Evolutionary conservation across 2,113 vertebrate species (phyloP).

Genomic region (Lophochroa leadbeateri): DNA sequence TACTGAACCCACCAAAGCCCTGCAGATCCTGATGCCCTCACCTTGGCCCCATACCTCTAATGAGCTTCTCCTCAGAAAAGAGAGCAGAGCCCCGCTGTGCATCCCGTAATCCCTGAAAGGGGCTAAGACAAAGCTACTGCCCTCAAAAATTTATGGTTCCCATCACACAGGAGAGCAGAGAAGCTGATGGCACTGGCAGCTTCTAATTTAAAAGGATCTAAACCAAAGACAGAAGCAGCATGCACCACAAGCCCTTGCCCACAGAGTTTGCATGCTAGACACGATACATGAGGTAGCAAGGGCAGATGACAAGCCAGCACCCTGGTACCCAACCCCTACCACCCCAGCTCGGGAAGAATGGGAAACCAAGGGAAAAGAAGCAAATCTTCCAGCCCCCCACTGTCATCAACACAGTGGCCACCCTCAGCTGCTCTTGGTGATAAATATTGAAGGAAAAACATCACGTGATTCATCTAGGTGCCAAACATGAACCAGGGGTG

Average conservation of each 20-base stretch:
- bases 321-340: background rate
- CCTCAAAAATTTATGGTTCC: background rate
- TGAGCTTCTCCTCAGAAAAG: fast-evolving
- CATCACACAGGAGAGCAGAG: background rate
- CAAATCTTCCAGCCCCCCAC: background rate
- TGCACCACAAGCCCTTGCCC: fast-evolving
- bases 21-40: background rate
- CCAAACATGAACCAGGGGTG: fast-evolving
- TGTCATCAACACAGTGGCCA: background rate
- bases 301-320: background rate
- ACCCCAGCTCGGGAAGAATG: background rate
- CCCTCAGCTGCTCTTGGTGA: background rate
- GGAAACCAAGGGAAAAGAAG: background rate
- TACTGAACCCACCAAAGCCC: background rate
- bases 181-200: background rate
- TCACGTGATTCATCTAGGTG: fast-evolving
- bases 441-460: background rate
- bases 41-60: background rate
- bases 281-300: background rate
- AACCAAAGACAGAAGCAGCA: background rate
- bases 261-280: background rate
- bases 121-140: background rate
- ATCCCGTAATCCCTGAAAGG: fast-evolving
- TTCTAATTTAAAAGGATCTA: background rate
- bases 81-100: background rate